Evolutionary conservation across 2,797 vertebrate genomes (phyloP).

Genomic region (Hipposideros larvatus): DNA sequence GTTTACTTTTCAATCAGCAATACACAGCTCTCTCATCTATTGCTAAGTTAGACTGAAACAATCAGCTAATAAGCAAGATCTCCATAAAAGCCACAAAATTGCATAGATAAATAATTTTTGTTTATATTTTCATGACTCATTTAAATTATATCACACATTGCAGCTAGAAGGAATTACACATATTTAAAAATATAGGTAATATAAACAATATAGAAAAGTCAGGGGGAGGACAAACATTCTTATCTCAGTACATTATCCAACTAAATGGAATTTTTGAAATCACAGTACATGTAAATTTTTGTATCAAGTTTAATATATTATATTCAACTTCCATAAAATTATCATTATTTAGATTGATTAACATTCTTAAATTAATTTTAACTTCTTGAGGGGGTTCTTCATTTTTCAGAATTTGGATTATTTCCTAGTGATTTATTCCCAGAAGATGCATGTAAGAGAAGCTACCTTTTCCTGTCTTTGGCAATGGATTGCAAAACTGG

Average conservation of each 20-base stretch:
- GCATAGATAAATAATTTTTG: background rate
- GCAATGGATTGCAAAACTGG: background rate
- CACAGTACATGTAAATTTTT: background rate
- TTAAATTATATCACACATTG: background rate
- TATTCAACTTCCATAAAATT: background rate
- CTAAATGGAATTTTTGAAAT: background rate
- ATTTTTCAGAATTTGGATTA: background rate
- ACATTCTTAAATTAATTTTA: constrained; percentile 27
- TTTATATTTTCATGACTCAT: background rate
- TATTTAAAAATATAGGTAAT: background rate
- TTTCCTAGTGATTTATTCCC: background rate
- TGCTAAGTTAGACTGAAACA: background rate
- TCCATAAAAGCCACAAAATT: background rate
- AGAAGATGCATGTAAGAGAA: background rate
- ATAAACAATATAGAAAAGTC: background rate
- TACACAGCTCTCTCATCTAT: background rate
- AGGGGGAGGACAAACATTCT: background rate
- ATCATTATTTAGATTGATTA: background rate
- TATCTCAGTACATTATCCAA: background rate
- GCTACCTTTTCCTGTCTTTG: background rate
- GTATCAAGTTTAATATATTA: background rate
- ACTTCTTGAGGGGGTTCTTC: background rate
- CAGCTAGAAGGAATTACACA: background rate
- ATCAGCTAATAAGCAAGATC: background rate
- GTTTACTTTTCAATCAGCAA: background rate